Evolutionary conservation across 1,140 invertebrate genomes (phyloP), one percentile per base, ranked within the genome.

Genomic region (Ceratina japonica): DNA sequence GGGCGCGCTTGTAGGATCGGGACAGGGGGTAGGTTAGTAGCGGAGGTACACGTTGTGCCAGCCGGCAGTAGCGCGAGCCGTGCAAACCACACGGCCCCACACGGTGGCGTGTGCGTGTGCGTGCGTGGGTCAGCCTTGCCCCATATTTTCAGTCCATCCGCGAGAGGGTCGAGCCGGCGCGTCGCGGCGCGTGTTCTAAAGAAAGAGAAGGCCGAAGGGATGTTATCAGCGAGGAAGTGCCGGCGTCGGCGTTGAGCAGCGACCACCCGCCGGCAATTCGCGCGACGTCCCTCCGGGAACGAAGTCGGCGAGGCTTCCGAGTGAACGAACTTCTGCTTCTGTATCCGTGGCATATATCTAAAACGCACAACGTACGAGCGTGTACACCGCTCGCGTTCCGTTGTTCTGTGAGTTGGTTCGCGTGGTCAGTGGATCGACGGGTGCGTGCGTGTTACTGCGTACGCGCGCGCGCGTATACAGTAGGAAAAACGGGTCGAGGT

Each of bases 51-150:
- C 91, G 91, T 92, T 91, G 90, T 89, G 88, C 82, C 89, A 91
- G 90, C 90, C 89, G 90, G 89, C 89, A 91, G 91, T 92, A 91
- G 89, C 86, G 86, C 89, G 83, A 85, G 91, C 90, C 90, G 90
- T 91, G 90, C 87, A 89, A 82, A 85, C 89, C 87, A 87, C 87
- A 87, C 89, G 90, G 90, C 87, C 89, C 88, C 82, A 80, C 84
- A 66, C 70, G 75, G n/a, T 37, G 27, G n/a, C 37, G 54, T 62
- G 51, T 44, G 44, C 24, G 51, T 69, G 58, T 54, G 58, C 24
- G 63, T 64, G 70, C 49, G 78, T 65, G 72, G 75, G 75, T 52
- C 71, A 62, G 51, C 44, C 58, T 80, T 71, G 52, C 63, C 52
- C 64, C 66, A 76, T 65, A 76, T 80, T 44, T 44, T 75, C 79